Base-by-base conservation (phyloP, 2,888 invertebrate species). In the Drosophila kambysellisi region DNA sequence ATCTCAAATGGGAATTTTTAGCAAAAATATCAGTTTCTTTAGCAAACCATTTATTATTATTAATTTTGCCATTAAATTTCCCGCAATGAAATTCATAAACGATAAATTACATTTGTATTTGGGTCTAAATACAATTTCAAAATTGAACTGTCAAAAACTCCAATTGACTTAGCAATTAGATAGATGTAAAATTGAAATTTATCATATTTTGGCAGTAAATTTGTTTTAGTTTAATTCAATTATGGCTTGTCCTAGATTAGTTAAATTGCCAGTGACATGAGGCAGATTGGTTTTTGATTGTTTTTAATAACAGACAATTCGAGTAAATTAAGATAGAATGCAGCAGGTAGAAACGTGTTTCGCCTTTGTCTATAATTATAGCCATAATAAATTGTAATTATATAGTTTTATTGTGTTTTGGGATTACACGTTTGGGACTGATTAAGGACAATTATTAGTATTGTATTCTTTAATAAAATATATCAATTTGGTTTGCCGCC, bases 171-270 rank as follows among this genome's bases (percentile, higher is more conserved):
- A 54, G 11, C 7, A 39, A 57, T 32, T 39, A 5, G 17, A 39
- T 25, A 15, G 20, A 33, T 11, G 12, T n/a, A 20, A 8, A 41
- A 29, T 65, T 17, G 7, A 50, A 33, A 51, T 65, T 29, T 39
- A 64, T 25, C 25, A 54, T 39, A 29, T 39, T 56, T 56, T n/a
- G 7, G n/a, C n/a, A 15, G 43, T 32, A 39, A 39, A 63, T 53
- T 17, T 30, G 8, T 20, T 57, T 20, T n/a, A 15, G 20, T 35
- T 46, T 46, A 15, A 63, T 46, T 46, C 8, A 57, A 35, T 56
- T 53, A 33, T 33, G 29, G 29, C 12, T 32, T 29, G 6, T 39
- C 25, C 4, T 0, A 17, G 17, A 29, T 46, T 29, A 35, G 17
- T 30, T 46, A 2, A 59, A 57, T 30, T 20, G 32, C 20, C 32